Conservation (phyloP, 2,888 invertebrate species). For the Chrysolina americana region DNA sequence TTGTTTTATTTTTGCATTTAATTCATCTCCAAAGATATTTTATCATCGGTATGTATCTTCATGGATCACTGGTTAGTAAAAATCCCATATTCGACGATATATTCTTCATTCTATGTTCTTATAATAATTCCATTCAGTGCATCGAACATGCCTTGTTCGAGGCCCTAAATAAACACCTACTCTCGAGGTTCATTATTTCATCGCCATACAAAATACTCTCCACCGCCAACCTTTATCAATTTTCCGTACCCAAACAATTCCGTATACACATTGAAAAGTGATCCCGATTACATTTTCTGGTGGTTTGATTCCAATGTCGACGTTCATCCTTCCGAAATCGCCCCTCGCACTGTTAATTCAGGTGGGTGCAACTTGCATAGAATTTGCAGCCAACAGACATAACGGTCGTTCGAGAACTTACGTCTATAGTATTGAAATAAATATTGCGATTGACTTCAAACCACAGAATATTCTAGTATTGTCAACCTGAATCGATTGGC, state of each 20-base stretch:
- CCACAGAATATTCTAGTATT: too few species aligned
- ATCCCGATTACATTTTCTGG: constrained; percentile 62
- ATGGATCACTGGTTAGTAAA: too few species aligned
- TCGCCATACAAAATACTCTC: background rate
- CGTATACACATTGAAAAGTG: constrained; percentile 44
- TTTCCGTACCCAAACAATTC: constrained; percentile 20
- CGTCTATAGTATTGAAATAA: background rate
- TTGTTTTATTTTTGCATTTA: too few species aligned
- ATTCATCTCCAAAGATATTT: too few species aligned
- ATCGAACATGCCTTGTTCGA: background rate
- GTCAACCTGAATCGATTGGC: too few species aligned
- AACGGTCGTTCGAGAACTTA: constrained; percentile 10
- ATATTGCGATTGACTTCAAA: too few species aligned
- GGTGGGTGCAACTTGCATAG: constrained; percentile 37
- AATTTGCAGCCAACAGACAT: background rate
- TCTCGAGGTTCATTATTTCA: background rate
- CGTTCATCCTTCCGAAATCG: constrained; percentile 37
- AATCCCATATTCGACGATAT: too few species aligned
- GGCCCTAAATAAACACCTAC: constrained; percentile 8
- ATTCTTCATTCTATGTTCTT: too few species aligned
- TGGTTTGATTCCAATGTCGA: constrained; percentile 59
- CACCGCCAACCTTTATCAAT: background rate
- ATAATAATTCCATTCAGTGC: too few species aligned
- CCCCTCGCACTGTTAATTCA: constrained; percentile 60
- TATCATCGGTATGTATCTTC: too few species aligned